Base-by-base conservation (phyloP, 2,113 vertebrate species). In the Gallinago paraguaiae region DNA sequence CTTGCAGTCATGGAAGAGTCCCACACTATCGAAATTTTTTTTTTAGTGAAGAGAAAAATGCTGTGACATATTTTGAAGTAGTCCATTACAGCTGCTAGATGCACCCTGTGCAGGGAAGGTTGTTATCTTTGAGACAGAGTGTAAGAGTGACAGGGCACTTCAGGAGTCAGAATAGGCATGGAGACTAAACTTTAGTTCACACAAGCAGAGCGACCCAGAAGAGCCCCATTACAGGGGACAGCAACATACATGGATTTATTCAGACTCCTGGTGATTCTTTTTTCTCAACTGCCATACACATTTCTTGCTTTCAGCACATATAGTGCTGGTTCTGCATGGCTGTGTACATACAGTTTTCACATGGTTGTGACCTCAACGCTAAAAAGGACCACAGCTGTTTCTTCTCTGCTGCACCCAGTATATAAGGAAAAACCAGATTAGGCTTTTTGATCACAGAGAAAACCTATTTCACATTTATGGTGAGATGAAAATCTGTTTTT, bases 311-410 rank as follows among this genome's bases (percentile, higher is more conserved):
- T 30, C 35, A 22, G 1, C 2, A 19, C 41, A 24, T 2, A 24
- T 2, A 24, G 11, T 0, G 2, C 19, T 43, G 31, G 10, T 18
- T 13, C 14, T 46, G 8, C 5, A 1, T 23, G 6, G 12, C 39
- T 78, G 8, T 2, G 0, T 5, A 33, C 1, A 15, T 27, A 18
- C 4, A 33, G 15, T 14, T 39, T 30, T 28, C 7, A 22, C 5
- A 3, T 16, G 35, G 23, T 31, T 67, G 27, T 27, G 24, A 65
- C 18, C 14, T 6, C 37, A 7, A 1, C 5, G 24, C 16, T 25
- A 46, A 50, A 23, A 3, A 22, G 9, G 7, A 17, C 9, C 37
- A 39, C 50, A 63, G 48, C 11, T 86, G 11, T 6, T 71, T 16
- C 23, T 88, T 30, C 25, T 83, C 64, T 57, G 37, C 41, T n/a